These are phyloP conservation scores for Boleophthalmus pectinirostris DNA, from an alignment of 2,113 vertebrate species.

Conservation along the genomic window DNA sequence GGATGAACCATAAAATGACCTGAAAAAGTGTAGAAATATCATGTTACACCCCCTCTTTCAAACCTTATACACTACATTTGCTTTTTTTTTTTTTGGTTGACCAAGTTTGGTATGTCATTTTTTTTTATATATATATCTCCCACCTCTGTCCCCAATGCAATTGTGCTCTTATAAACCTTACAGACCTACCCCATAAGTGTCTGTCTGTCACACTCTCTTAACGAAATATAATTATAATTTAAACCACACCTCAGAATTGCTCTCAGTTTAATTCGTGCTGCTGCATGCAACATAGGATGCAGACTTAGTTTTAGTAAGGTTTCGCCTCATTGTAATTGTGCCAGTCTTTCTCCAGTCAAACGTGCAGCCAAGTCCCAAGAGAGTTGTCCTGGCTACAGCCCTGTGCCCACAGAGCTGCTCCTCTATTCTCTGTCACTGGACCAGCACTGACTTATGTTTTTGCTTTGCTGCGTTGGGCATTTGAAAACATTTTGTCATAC, in stretches of 20 bases:
- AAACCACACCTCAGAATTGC: constrained; percentile 10
- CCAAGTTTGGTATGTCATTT: too few species aligned
- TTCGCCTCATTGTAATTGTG: constrained; percentile 45
- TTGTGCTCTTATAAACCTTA: too few species aligned
- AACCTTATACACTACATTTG: too few species aligned
- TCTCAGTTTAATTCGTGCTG: constrained; percentile 6
- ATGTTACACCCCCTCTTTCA: too few species aligned
- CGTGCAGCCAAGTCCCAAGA: constrained; percentile 30
- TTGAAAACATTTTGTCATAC: constrained; percentile 11
- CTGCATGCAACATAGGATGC: constrained; percentile 23
- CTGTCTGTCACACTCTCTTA: background rate
- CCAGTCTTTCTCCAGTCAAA: constrained; percentile 19
- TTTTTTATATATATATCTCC: too few species aligned
- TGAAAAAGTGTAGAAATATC: too few species aligned
- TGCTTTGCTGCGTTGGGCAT: constrained; percentile 6
- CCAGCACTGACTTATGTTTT: constrained; percentile 37
- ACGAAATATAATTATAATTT: constrained; percentile 2
- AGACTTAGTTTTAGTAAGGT: constrained; percentile 38
- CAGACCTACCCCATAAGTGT: constrained; percentile 3
- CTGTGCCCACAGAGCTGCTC: constrained; percentile 28
- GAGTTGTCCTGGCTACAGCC: constrained; percentile 41
- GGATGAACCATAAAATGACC: too few species aligned
- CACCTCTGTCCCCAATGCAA: too few species aligned
- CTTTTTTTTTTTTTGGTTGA: too few species aligned
- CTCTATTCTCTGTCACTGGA: constrained; percentile 54